phyloP scores from a whole-genome alignment of 2,888 invertebrate genomes.

The Mermis nigrescens region DNA sequence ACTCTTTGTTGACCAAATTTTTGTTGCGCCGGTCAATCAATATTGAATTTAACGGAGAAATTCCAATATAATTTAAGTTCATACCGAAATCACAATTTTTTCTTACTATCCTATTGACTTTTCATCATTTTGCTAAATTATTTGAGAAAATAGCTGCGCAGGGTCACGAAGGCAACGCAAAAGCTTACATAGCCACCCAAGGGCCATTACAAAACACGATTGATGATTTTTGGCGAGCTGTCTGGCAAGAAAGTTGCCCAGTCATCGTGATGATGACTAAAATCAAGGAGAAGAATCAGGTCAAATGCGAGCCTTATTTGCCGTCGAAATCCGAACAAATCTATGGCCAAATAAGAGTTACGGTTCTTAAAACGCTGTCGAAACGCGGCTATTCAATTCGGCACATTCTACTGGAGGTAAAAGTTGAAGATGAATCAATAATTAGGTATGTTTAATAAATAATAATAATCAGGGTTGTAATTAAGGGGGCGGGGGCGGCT shows the following conservation, averaged over 20 bases:
- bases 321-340: constrained; percentile 38
- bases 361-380: constrained; percentile 37
- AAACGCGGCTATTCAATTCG: constrained; percentile 42
- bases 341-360: constrained; percentile 40
- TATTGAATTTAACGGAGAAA: too few species aligned
- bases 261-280: constrained; percentile 75
- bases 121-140: too few species aligned
- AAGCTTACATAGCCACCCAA: constrained; percentile 74
- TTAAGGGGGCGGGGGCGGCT: too few species aligned
- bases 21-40: too few species aligned
- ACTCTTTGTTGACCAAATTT: too few species aligned
- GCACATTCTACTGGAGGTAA: constrained; percentile 41
- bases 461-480: too few species aligned
- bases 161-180: constrained; percentile 71
- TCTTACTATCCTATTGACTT: too few species aligned
- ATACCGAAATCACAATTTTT: too few species aligned
- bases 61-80: too few species aligned
- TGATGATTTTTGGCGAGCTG: constrained; percentile 75
- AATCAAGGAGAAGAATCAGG: constrained; percentile 52
- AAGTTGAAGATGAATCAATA: too few species aligned
- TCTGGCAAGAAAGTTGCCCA: constrained; percentile 43
- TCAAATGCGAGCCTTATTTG: constrained; percentile 71
- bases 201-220: constrained; percentile 74
- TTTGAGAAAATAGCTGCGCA: constrained; percentile 36
- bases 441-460: too few species aligned